These are phyloP conservation scores for Ellobius talpinus DNA, from an alignment of 2,113 vertebrate species.

Conservation along the genomic window DNA sequence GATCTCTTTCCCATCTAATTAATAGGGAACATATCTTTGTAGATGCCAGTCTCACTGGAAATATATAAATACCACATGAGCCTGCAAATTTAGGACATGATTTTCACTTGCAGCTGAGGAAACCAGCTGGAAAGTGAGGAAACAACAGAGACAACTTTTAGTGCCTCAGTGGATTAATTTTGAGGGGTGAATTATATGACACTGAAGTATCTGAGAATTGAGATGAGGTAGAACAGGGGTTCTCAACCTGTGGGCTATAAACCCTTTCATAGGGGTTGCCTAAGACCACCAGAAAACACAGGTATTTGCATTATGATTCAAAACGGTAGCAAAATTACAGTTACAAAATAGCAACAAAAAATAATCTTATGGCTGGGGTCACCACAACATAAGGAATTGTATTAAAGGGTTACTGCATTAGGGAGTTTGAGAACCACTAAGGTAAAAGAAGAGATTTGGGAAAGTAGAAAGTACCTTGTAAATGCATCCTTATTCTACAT, in stretches of 20 bases:
- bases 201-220: constrained; percentile 40
- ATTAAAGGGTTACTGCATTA: background rate
- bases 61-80: background rate
- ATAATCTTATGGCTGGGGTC: background rate
- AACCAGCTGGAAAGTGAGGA: constrained; percentile 23
- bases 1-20: constrained; percentile 12
- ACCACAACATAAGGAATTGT: background rate
- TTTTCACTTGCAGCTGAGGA: constrained; percentile 59
- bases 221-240: constrained; percentile 58
- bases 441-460: constrained; percentile 27
- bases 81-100: constrained; percentile 34
- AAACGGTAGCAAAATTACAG: background rate
- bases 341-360: background rate
- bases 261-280: background rate
- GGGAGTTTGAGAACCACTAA: background rate
- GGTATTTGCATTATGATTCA: background rate
- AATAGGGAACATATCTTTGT: constrained; percentile 28
- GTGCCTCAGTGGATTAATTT: background rate
- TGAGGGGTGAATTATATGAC: constrained; percentile 60
- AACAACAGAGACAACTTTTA: background rate
- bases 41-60: background rate
- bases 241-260: background rate
- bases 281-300: background rate
- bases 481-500: constrained; percentile 35
- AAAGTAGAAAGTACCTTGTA: constrained; percentile 49